Base-by-base conservation (phyloP, 1,140 invertebrate genomes). In the Sitobion miscanthi region DNA sequence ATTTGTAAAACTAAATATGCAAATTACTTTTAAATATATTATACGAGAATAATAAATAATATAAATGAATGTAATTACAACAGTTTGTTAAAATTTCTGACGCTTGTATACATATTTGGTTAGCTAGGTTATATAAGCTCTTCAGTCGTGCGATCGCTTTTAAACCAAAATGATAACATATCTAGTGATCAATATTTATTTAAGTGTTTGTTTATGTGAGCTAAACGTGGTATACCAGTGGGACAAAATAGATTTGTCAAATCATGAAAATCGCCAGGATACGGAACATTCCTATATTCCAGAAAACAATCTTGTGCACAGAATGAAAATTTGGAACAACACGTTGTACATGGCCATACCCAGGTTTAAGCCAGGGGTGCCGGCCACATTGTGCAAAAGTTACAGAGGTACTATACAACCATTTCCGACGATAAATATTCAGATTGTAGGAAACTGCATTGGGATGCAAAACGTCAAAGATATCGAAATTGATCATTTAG, bases 311-410 rank as follows among this genome's bases (percentile, higher is more conserved):
- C 2, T 93, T 11, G 91, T 86, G 25, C 35, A 93, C 35, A n/a
- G 91, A 35, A 52, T 93, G 49, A 93, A 54, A 42, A 93, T 93
- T n/a, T 93, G 91, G 91, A 86, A 93, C 82, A 38, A 86, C 91
- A 86, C 82, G 25, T 23, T 93, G 38, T 93, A 86, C 49, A 42
- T 93, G 69, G 82, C 82, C 49, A 38, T 93, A 25, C 91, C 91
- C 38, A 25, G 91, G 35, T 93, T 93, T 83, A 52, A 42, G 47
- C 6, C 20, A 20, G 91, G 91, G 1, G 91, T 93, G 6, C 82
- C 52, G 23, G 91, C 49, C 21, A 93, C 91, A 17, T 45, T 93
- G 7, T 93, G 49, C 49, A 49, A 85, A 52, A 93, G 91, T 35
- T 11, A 42, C 45, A 77, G 20, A 30, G 82, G 47, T 52, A 52